A percentile compares a stretch with the other conserved stretches of the same genome.
Conservation (phyloP, 2,888 invertebrate genomes). For the Drosophila gaucha region DNA sequence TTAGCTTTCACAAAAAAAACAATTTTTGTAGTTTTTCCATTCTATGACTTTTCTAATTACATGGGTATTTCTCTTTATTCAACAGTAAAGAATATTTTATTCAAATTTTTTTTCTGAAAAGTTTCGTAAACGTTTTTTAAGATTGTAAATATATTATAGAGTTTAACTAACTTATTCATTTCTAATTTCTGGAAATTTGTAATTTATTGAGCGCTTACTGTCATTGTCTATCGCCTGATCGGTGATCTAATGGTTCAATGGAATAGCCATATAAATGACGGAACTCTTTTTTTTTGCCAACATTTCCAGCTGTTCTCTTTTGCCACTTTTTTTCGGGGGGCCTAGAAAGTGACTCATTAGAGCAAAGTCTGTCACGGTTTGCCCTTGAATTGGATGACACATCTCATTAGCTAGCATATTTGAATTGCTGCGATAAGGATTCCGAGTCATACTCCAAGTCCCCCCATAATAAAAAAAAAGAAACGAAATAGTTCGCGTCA, state of each 20-base stretch:
- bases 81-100: no score
- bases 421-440: slow-evolving; percentile 53
- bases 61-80: no score
- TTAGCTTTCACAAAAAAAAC: no score
- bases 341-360: slow-evolving; percentile 45
- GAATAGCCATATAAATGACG: slow-evolving; percentile 26
- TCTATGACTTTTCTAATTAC: no score
- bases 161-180: neutral
- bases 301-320: slow-evolving; percentile 19
- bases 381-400: slow-evolving; percentile 47
- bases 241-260: slow-evolving; percentile 45
- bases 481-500: neutral
- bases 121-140: no score
- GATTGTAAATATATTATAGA: neutral
- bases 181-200: neutral
- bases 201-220: neutral
- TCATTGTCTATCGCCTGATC: slow-evolving; percentile 9
- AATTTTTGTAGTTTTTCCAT: no score
- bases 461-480: neutral
- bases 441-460: slow-evolving; percentile 24
- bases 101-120: no score
- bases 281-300: slow-evolving; percentile 25
- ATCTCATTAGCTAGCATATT: slow-evolving; percentile 19
- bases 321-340: slow-evolving; percentile 8
- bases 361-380: slow-evolving; percentile 30